phyloP scores from a whole-genome alignment of 1,140 invertebrate genomes.

The Zaprionus inermis region DNA sequence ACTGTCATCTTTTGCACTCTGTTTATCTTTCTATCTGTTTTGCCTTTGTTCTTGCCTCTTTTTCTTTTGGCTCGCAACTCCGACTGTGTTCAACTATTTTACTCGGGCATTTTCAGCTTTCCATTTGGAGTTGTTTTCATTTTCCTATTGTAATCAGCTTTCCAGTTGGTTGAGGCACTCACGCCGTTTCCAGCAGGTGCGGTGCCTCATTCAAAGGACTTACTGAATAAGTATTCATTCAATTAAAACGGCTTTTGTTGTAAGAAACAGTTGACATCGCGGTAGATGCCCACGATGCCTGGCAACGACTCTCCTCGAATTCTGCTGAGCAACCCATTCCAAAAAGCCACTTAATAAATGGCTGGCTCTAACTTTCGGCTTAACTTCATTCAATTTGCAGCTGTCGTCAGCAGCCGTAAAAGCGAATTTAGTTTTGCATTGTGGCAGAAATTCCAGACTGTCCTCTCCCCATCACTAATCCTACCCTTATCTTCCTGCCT shows the following conservation, averaged over 20 bases:
- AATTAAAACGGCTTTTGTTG: conserved; percentile 58
- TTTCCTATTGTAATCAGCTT: conserved; percentile 51
- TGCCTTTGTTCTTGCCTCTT: conserved; percentile 10
- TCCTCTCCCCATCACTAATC: conserved; percentile 7
- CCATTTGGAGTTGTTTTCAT: conserved; percentile 4
- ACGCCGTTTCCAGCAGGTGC: conserved; percentile 1
- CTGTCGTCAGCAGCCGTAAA: conserved; percentile 80
- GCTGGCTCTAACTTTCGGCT: conserved; percentile 64
- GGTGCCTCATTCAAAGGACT: conserved; percentile 30
- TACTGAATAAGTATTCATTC: conserved; percentile 52
- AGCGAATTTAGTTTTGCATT: conserved; percentile 76
- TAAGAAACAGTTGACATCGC: not conserved
- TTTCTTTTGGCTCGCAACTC: conserved; percentile 7
- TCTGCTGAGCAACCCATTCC: not conserved
- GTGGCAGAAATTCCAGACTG: conserved; percentile 34
- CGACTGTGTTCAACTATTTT: conserved; percentile 36
- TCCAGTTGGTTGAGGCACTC: conserved; percentile 50
- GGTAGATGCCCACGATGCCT: not conserved
- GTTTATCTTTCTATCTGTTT: conserved; percentile 18
- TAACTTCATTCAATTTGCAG: conserved; percentile 79
- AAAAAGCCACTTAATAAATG: conserved; percentile 71
- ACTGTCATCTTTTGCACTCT: conserved; percentile 17
- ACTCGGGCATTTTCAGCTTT: conserved; percentile 24
- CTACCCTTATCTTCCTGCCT: not conserved
- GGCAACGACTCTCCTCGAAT: not conserved